phyloP scores from a whole-genome alignment of 2,888 invertebrate species.

The Thysanoteuthis rhombus region DNA sequence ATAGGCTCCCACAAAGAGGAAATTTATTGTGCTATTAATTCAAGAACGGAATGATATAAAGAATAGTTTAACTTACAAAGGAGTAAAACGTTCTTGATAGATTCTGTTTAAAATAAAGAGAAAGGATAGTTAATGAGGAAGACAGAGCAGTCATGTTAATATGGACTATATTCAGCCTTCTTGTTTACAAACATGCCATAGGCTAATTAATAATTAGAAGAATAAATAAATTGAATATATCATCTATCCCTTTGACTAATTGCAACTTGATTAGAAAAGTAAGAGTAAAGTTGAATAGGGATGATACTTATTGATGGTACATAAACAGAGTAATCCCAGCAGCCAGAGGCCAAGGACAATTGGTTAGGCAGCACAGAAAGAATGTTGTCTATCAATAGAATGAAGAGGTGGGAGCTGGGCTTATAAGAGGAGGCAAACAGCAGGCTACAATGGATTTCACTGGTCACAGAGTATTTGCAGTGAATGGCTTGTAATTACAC shows the following conservation, averaged over 20 bases:
- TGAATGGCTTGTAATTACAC: background rate
- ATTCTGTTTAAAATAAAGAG: background rate
- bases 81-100: background rate
- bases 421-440: background rate
- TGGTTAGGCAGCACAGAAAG: slow-evolving; percentile 12
- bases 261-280: background rate
- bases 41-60: background rate
- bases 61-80: background rate
- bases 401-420: background rate
- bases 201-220: slow-evolving; percentile 12
- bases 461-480: background rate
- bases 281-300: background rate
- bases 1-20: background rate
- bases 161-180: background rate
- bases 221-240: slow-evolving; percentile 12
- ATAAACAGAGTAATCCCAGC: background rate
- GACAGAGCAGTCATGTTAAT: background rate
- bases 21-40: background rate
- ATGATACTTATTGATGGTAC: background rate
- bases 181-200: background rate
- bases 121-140: background rate
- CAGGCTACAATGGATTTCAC: slow-evolving; percentile 1
- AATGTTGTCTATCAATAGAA: background rate
- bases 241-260: background rate
- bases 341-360: slow-evolving; percentile 12